These are phyloP conservation scores for Cynodonichthys magdalenae DNA, from an alignment of 2,797 vertebrate genomes.

Conservation along the genomic window DNA sequence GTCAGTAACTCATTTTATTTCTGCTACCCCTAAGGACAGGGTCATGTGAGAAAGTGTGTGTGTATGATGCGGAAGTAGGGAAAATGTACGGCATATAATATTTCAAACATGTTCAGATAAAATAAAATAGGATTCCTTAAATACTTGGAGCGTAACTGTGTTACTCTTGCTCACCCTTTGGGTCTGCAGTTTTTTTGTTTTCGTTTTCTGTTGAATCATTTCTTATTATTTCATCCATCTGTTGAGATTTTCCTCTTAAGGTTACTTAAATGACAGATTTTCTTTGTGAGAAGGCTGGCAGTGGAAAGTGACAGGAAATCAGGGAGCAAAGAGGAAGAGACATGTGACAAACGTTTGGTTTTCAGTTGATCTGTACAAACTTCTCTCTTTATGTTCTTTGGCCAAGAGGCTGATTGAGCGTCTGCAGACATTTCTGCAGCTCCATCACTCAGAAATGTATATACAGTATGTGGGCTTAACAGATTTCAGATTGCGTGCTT, in stretches of 20 bases:
- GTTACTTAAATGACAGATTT: slow-evolving; percentile 41
- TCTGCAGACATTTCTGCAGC: slow-evolving; percentile 19
- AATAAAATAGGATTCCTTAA: neutral
- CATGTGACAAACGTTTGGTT: slow-evolving; percentile 31
- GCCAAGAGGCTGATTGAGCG: slow-evolving; percentile 14
- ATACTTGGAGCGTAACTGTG: neutral
- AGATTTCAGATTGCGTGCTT: slow-evolving; percentile 11
- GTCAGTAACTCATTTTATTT: slow-evolving; percentile 33
- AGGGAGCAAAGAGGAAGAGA: slow-evolving; percentile 42
- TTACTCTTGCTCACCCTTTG: slow-evolving; percentile 16
- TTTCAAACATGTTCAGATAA: neutral
- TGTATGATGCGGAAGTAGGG: neutral
- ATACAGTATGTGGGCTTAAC: neutral
- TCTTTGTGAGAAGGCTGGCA: slow-evolving; percentile 46
- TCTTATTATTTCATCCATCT: slow-evolving; percentile 36
- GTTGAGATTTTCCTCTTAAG: slow-evolving; percentile 28
- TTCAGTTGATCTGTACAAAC: slow-evolving; percentile 19
- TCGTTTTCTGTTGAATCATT: slow-evolving; percentile 29
- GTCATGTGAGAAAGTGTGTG: slow-evolving; percentile 1
- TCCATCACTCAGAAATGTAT: slow-evolving; percentile 7
- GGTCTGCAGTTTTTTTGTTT: slow-evolving; percentile 19
- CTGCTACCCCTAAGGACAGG: slow-evolving; percentile 13
- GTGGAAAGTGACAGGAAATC: slow-evolving; percentile 64
- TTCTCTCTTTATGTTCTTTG: slow-evolving; percentile 19
- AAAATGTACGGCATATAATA: neutral